Evolutionary conservation across 2,888 invertebrate genomes (phyloP).

Genomic region (Cerastoderma edule): DNA sequence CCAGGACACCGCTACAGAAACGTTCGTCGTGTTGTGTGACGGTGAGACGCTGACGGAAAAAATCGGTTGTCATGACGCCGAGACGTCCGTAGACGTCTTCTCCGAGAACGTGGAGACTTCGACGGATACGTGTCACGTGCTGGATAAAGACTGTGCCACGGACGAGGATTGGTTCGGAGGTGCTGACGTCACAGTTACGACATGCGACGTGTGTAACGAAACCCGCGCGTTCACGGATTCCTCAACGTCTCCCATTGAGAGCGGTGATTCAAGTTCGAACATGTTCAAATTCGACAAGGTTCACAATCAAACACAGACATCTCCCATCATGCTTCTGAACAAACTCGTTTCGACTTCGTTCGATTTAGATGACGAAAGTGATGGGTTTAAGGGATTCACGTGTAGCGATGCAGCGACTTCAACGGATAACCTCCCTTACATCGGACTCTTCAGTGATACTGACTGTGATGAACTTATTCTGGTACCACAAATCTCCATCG

Average conservation of each 20-base stretch:
- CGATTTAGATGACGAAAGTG: conserved; percentile 63
- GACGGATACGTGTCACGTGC: conserved; percentile 61
- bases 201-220: conserved; percentile 57
- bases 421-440: conserved; percentile 78
- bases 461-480: conserved; percentile 78
- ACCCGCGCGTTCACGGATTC: conserved; percentile 48
- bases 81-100: conserved; percentile 69
- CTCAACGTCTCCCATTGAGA: conserved; percentile 60
- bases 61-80: conserved; percentile 68
- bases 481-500: conserved; percentile 68
- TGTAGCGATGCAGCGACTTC: conserved; percentile 75
- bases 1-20: conserved; percentile 71
- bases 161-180: conserved; percentile 58
- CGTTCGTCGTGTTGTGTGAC: conserved; percentile 67
- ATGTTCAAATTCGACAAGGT: conserved; percentile 53
- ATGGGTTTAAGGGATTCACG: conserved; percentile 51
- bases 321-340: conserved; percentile 62
- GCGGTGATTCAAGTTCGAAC: conserved; percentile 63
- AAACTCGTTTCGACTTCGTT: conserved; percentile 73
- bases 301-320: conserved; percentile 70
- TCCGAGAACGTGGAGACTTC: conserved; percentile 68
- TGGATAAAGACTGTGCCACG: conserved; percentile 64
- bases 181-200: conserved; percentile 44
- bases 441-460: conserved; percentile 78
- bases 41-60: conserved; percentile 77